A percentile compares a stretch with the other conserved stretches of the same genome.
phyloP scores from a whole-genome alignment of 1,140 invertebrate species.

The Lordiphosa clarofinis region DNA sequence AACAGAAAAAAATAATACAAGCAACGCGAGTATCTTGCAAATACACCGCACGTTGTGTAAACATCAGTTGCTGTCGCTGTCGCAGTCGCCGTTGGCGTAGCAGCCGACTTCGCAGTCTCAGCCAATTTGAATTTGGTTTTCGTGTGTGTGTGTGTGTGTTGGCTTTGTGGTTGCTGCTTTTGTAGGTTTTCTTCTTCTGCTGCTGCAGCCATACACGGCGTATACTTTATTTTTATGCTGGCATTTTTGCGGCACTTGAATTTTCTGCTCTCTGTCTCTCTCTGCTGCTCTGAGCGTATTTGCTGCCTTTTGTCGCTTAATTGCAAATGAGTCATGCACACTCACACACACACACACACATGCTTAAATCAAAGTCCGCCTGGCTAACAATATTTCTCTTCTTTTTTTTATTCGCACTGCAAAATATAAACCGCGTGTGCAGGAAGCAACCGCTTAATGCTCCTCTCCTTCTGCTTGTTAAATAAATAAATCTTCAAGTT shows the following conservation, averaged over 20 bases:
- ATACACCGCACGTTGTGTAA: conserved; percentile 70
- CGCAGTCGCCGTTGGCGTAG: conserved; percentile 12
- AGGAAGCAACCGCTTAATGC: conserved; percentile 52
- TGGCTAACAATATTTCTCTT: conserved; percentile 35
- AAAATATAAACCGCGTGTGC: conserved; percentile 26
- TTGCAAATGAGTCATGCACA: conserved; percentile 73
- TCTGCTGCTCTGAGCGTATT: conserved; percentile 1
- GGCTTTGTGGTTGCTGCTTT: conserved; percentile 48
- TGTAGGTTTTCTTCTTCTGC: conserved; percentile 47
- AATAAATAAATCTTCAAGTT: too few relatives aligned
- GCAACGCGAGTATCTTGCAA: conserved; percentile 51
- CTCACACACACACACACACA: conserved; percentile 41
- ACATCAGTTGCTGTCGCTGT: conserved; percentile 49
- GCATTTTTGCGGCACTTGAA: conserved; percentile 73
- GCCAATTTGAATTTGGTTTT: conserved; percentile 44
- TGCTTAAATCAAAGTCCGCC: conserved; percentile 59
- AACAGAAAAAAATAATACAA: conserved; percentile 27
- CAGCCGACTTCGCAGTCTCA: conserved; percentile 17
- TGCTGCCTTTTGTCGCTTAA: conserved; percentile 60
- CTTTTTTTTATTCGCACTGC: conserved; percentile 43
- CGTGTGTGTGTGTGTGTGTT: conserved; percentile 13
- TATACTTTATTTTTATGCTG: conserved; percentile 74
- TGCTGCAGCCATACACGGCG: conserved; percentile 34
- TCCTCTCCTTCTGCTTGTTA: too few relatives aligned
- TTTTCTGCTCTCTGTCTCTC: conserved; percentile 6